Conservation (phyloP, 2,888 invertebrate genomes). For the Vandiemenella viatica region DNA sequence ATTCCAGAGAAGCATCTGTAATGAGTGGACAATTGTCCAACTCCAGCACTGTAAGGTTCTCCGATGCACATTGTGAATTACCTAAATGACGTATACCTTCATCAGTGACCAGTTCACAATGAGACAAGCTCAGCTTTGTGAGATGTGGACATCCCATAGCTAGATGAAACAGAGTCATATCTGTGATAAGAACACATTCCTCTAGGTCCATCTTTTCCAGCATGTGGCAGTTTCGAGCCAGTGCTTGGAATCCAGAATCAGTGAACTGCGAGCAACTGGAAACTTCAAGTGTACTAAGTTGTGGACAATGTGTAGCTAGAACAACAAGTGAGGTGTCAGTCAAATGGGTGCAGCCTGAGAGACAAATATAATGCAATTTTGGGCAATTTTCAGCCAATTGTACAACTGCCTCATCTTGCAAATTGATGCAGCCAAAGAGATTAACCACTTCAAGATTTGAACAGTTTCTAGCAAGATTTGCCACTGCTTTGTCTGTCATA, state of each 20-base stretch:
- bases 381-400: slow-evolving; percentile 69
- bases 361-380: slow-evolving; percentile 72
- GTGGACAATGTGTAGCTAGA: slow-evolving; percentile 73
- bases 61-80: slow-evolving; percentile 83
- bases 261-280: slow-evolving; percentile 91
- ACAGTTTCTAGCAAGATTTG: slow-evolving; percentile 74
- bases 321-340: slow-evolving; percentile 79
- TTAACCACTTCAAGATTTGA: slow-evolving; percentile 77
- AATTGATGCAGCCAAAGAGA: slow-evolving; percentile 82
- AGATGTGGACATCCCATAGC: slow-evolving; percentile 91
- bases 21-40: slow-evolving; percentile 97
- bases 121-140: slow-evolving; percentile 93
- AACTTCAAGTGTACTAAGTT: slow-evolving; percentile 81
- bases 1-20: slow-evolving; percentile 90
- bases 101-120: slow-evolving; percentile 97
- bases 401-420: slow-evolving; percentile 82
- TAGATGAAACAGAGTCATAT: slow-evolving; percentile 80
- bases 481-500: slow-evolving; percentile 77
- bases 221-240: slow-evolving; percentile 85
- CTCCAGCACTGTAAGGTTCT: slow-evolving; percentile 85
- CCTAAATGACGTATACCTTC: slow-evolving; percentile 92
- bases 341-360: slow-evolving; percentile 80
- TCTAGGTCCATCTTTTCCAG: slow-evolving; percentile 96
- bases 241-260: slow-evolving; percentile 88
- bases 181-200: slow-evolving; percentile 93